phyloP scores from a whole-genome alignment of 2,113 vertebrate genomes.

The Pteropus alecto region DNA sequence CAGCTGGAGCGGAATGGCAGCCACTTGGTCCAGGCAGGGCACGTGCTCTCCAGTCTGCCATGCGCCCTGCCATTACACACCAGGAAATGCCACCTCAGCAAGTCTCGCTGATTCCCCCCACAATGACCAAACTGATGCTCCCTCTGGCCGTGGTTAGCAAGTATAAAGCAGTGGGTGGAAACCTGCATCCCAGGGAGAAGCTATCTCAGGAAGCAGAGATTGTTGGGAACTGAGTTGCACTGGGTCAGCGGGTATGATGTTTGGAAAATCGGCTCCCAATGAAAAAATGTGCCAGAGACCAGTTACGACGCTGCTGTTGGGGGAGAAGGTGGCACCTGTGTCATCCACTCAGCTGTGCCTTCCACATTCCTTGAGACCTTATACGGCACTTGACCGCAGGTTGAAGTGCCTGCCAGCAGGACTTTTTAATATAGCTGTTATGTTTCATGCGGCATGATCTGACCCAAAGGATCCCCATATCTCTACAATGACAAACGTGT shows the following conservation, averaged over 20 bases:
- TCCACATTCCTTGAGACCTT: background rate
- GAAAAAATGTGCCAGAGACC: background rate
- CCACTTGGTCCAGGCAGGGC: background rate
- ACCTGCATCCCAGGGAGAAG: background rate
- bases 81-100: background rate
- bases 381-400: background rate
- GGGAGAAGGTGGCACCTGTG: too few species aligned
- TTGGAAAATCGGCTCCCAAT: background rate
- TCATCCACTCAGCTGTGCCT: too few species aligned
- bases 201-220: background rate
- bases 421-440: background rate
- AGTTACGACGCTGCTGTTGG: fast-evolving
- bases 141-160: background rate
- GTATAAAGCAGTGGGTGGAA: background rate
- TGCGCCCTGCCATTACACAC: background rate
- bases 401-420: background rate
- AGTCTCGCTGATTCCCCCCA: background rate
- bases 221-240: background rate
- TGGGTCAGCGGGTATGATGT: background rate
- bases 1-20: background rate
- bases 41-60: background rate
- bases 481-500: background rate
- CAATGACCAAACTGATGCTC: background rate
- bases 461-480: background rate
- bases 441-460: background rate